A percentile compares a stretch with the other conserved stretches of the same genome.
phyloP scores from a whole-genome alignment of 2,888 invertebrate species.

The Sinotaia quadrata region DNA sequence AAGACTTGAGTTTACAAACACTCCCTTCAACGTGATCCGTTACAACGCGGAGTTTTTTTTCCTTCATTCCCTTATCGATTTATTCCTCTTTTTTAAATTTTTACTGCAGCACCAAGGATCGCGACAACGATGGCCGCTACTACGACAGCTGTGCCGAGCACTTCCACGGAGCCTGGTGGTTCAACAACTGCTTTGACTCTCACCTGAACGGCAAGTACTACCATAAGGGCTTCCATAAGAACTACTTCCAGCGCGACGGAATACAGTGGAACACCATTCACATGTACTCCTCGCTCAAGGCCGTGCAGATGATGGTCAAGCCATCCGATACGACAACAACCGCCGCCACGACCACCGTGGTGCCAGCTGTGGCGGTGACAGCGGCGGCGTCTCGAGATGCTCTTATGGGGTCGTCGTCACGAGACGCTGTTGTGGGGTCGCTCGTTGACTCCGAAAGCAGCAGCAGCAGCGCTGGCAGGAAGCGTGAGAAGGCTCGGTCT shows the following conservation, averaged over 20 bases:
- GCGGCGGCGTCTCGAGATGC: neutral
- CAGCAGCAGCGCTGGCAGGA: neutral
- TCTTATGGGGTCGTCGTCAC: neutral
- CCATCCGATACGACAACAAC: slow-evolving; percentile 42
- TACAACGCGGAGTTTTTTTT: neutral
- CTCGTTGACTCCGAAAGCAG: neutral
- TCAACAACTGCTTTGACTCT: slow-evolving; percentile 68
- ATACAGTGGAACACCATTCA: slow-evolving; percentile 71
- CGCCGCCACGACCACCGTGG: neutral
- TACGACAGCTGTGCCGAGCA: slow-evolving; percentile 69
- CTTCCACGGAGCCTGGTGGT: slow-evolving; percentile 71
- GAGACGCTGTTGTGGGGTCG: slow-evolving; percentile 3
- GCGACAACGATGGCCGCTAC: slow-evolving; percentile 83
- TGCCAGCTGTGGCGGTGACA: slow-evolving; percentile 1
- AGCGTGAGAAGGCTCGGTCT: neutral
- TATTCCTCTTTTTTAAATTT: neutral
- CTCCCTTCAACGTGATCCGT: no score
- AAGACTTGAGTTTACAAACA: no score
- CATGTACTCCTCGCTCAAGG: slow-evolving; percentile 65
- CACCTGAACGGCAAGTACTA: slow-evolving; percentile 71
- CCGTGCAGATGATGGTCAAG: slow-evolving; percentile 67
- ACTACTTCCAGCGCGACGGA: slow-evolving; percentile 68
- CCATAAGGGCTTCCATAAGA: slow-evolving; percentile 64
- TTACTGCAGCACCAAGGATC: slow-evolving; percentile 82
- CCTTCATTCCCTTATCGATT: neutral